Evolutionary conservation across 53 echinoderm and acorn worm genomes (phyloP).

Genomic region (Arbacia lixula): DNA sequence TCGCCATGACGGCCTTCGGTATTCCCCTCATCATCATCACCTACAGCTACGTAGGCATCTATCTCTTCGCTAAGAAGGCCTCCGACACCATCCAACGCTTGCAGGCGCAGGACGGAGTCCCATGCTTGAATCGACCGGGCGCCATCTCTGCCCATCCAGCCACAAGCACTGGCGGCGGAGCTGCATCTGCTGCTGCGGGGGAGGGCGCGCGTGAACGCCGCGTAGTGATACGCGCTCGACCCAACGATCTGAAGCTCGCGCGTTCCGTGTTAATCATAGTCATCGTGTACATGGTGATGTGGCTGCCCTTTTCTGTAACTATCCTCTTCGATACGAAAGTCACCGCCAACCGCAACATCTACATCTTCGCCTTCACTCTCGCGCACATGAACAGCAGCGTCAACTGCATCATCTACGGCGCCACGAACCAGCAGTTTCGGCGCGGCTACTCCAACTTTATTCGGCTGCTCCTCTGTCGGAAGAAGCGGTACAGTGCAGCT

Average conservation of each 20-base stretch:
- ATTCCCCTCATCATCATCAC: conserved; percentile 56
- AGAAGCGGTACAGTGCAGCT: conserved; percentile 4
- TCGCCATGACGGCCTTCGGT: conserved; percentile 46
- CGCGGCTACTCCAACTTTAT: conserved; percentile 58
- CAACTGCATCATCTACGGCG: conserved; percentile 72
- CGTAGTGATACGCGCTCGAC: background rate
- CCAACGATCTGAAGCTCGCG: conserved; percentile 18
- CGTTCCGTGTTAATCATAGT: conserved; percentile 60
- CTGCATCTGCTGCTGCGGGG: too few relatives aligned
- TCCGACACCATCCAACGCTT: conserved; percentile 14
- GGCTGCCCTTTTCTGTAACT: conserved; percentile 67
- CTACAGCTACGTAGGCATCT: conserved; percentile 68
- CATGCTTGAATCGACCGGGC: background rate
- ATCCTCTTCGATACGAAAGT: conserved; percentile 62
- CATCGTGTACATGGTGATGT: conserved; percentile 67
- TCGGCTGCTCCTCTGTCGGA: conserved; percentile 7
- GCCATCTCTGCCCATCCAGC: background rate
- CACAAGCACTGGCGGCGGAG: background rate
- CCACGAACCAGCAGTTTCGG: conserved; percentile 70
- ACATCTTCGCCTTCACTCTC: conserved; percentile 57
- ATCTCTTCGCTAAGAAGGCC: conserved; percentile 9
- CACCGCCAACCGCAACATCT: conserved; percentile 56
- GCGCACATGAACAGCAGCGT: conserved; percentile 72
- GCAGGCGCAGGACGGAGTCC: background rate
- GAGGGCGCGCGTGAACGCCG: too few relatives aligned